Base-by-base conservation (phyloP, 64 coral and sea anemone species). In the Platygyra sinensis region DNA sequence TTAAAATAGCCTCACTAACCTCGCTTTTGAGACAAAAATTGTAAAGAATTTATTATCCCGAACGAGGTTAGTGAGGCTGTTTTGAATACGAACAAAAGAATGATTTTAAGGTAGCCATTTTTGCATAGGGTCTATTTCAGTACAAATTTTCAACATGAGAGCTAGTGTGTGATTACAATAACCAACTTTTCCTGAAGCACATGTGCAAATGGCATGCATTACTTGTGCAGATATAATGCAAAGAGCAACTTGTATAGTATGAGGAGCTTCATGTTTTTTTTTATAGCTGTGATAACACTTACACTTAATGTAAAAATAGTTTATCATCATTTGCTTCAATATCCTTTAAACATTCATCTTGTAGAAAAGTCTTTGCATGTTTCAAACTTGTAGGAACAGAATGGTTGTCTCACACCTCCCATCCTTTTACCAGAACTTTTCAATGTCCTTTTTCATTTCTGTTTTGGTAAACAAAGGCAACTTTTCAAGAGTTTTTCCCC, bases 291-390 rank as follows among this genome's bases (percentile, higher is more conserved):
- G 86, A 75, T 88, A 89, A 32, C 87, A 94, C 19, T 85, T 65
- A 55, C 92, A 94, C 30, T 76, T 63, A 67, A 89, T 90, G 67
- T 86, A 94, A 29, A 86, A 94, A 33, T 73, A 79, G 16, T 51
- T 22, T 62, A 36, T 89, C 72, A 72, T 89, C 76, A 33, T 54
- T 32, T 51, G 59, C 61, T 86, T 94, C 72, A 71, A 93, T 89
- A 73, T 84, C 52, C 25, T 93, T 88, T 33, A 93, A 74, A 80
- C 88, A 76, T 75, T 93, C 86, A 55, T 93, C 92, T 75, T 93
- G 67, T 10, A 89, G 76, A 83, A 88, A 93, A 7, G 87, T 94
- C 72, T 88, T 94, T 13, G 71, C 87, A 65, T 83, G 75, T 74
- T 83, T 89, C 71, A 73, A 84, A 27, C 92, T 86, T 33, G 87